Evolutionary conservation across 1,140 invertebrate species (phyloP).

Genomic region (Leptopilina boulardi): DNA sequence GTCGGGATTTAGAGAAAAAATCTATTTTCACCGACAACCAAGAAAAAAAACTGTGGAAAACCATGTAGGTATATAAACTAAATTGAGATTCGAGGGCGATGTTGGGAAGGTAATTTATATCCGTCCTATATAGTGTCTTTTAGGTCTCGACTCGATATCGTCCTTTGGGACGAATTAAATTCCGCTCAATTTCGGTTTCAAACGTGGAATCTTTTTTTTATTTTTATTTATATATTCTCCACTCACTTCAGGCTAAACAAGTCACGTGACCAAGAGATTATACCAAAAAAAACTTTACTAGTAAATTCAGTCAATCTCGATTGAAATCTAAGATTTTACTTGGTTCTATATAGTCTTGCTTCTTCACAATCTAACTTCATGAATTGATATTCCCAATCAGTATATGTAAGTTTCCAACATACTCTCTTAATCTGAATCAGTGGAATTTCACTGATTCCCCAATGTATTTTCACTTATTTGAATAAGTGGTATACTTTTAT

Average conservation of each 20-base stretch:
- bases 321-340: background rate
- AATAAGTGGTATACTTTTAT: too few relatives aligned
- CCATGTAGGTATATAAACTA: background rate
- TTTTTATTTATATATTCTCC: background rate
- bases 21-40: background rate
- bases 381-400: too few relatives aligned
- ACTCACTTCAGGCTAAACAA: background rate
- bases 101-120: background rate
- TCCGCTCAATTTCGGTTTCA: background rate
- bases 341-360: too few relatives aligned
- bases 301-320: background rate
- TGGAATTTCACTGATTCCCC: too few relatives aligned
- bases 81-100: background rate
- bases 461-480: too few relatives aligned
- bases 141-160: background rate
- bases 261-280: background rate
- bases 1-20: background rate
- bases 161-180: constrained; percentile 5
- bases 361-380: too few relatives aligned
- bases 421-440: too few relatives aligned
- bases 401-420: too few relatives aligned
- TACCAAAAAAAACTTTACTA: background rate
- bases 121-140: background rate
- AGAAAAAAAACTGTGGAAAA: background rate
- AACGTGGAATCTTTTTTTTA: background rate